Base-by-base conservation (phyloP, 2,113 vertebrate species). In the Fulmarus glacialis region DNA sequence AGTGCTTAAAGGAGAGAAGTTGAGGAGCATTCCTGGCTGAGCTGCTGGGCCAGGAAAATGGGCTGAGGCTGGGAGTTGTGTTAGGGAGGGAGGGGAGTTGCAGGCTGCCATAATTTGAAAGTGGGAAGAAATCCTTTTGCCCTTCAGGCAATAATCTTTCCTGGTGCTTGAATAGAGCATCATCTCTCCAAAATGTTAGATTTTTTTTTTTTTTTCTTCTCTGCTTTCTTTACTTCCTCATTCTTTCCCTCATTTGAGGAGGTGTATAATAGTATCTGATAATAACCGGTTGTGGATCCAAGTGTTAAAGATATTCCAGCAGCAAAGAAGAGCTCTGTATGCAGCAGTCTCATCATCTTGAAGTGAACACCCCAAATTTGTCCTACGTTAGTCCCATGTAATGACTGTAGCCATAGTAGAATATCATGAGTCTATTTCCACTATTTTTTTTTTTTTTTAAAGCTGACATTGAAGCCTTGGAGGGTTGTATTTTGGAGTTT, bases 81-180 rank as follows among this genome's bases (percentile, higher is more conserved):
- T 86, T 83, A 29, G 66, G 50, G 79, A 91, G 22, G 53, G 82
- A 89, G 40, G 68, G 75, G 78, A 87, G n/a, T 40, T 85, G 78
- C 50, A 77, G 63, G 40, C 89, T 89, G 89, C 83, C 68, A 85
- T 47, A 72, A 80, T 90, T 93, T 84, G 74, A 64, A 88, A 82
- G 60, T 48, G 68, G 91, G 86, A 91, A 87, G 45, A 96, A 97
- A 95, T 95, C 81, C 73, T 63, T 78, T 94, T 77, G 62, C 52
- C 66, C 87, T 94, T 93, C 73, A 82, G 80, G 86, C 87, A 82
- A 16, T 82, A 83, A 55, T 91, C n/a, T 80, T 53, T 82, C 23
- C 24, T 2, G 4, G 2, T 93, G 56, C 59, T 90, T 82, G 48
- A 43, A 45, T 2, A 73, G 42, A 89, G 58, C 63, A 47, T 68